Evolutionary conservation across 1,140 invertebrate species (phyloP).

Genomic region (Saccostrea echinata): DNA sequence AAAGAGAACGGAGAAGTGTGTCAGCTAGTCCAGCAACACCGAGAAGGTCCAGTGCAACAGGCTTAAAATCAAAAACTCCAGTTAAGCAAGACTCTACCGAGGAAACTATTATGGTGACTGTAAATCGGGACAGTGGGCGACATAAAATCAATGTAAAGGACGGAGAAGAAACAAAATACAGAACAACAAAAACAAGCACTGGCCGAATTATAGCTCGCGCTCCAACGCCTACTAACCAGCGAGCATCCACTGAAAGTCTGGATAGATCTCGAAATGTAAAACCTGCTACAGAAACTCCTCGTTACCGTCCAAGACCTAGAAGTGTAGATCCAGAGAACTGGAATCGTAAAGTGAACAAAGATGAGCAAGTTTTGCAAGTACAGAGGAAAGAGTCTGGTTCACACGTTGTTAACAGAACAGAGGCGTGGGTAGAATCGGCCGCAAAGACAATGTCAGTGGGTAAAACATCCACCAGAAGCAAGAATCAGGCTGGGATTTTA

Average conservation of each 20-base stretch:
- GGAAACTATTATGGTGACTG: conserved; percentile 58
- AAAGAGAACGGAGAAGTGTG: conserved; percentile 35
- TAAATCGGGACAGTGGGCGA: conserved; percentile 56
- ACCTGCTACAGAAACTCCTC: conserved; percentile 30
- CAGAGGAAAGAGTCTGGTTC: conserved; percentile 43
- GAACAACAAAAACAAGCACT: conserved; percentile 33
- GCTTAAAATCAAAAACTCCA: conserved; percentile 50
- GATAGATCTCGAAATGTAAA: conserved; percentile 39
- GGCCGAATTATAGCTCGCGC: conserved; percentile 55
- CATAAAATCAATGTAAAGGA: conserved; percentile 59
- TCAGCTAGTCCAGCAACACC: conserved; percentile 44
- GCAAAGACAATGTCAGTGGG: conserved; percentile 58
- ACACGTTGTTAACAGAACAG: conserved; percentile 64
- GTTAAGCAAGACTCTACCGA: conserved; percentile 52
- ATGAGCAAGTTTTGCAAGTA: conserved; percentile 45
- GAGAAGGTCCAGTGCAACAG: conserved; percentile 38
- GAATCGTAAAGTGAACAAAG: conserved; percentile 23
- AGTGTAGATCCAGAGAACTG: conserved; percentile 60
- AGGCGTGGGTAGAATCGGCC: conserved; percentile 74
- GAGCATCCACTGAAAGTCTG: conserved; percentile 30
- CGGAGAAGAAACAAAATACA: conserved; percentile 47
- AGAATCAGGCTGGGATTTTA: conserved; percentile 51
- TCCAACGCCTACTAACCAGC: conserved; percentile 25
- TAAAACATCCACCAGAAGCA: conserved; percentile 59
- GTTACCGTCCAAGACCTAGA: conserved; percentile 51